Percentiles rank a stretch among this genome's conserved stretches.
phyloP scores from a whole-genome alignment of 2,888 invertebrate species.

The Apodemia hepburni region DNA sequence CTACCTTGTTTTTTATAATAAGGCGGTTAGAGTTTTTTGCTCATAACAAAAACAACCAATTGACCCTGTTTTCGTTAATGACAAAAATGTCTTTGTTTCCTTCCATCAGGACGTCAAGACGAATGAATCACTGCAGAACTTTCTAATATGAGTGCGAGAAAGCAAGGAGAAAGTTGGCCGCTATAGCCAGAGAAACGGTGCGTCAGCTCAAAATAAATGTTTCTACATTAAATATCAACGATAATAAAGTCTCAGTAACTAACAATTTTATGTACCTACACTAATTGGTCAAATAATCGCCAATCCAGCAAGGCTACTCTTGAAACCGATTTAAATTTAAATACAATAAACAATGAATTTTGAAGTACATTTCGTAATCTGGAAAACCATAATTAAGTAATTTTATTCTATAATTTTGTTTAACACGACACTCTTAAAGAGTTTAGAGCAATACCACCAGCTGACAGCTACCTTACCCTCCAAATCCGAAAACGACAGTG shows the following conservation, averaged over 20 bases:
- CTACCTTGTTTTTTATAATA: too few species aligned
- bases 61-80: slow-evolving; percentile 12
- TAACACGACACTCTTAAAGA: too few species aligned
- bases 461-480: too few species aligned
- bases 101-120: slow-evolving; percentile 31
- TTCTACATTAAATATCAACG: slow-evolving; percentile 19
- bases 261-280: background rate
- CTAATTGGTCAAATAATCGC: background rate
- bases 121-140: slow-evolving; percentile 54
- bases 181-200: slow-evolving; percentile 36
- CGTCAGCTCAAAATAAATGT: slow-evolving; percentile 25
- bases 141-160: slow-evolving; percentile 67
- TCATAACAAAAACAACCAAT: background rate
- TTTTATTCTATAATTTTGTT: too few species aligned
- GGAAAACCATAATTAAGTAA: too few species aligned
- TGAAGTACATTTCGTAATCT: too few species aligned
- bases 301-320: too few species aligned
- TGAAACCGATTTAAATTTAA: too few species aligned
- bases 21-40: background rate
- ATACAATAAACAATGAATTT: background rate
- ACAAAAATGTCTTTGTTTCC: slow-evolving; percentile 23
- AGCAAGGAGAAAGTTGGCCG: slow-evolving; percentile 65
- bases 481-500: too few species aligned
- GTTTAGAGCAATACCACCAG: too few species aligned
- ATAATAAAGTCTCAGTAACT: background rate